A percentile compares a stretch with the other conserved stretches of the same genome.
Evolutionary conservation across 2,113 vertebrate genomes (phyloP).

Genomic region (Ctenomys sociabilis): DNA sequence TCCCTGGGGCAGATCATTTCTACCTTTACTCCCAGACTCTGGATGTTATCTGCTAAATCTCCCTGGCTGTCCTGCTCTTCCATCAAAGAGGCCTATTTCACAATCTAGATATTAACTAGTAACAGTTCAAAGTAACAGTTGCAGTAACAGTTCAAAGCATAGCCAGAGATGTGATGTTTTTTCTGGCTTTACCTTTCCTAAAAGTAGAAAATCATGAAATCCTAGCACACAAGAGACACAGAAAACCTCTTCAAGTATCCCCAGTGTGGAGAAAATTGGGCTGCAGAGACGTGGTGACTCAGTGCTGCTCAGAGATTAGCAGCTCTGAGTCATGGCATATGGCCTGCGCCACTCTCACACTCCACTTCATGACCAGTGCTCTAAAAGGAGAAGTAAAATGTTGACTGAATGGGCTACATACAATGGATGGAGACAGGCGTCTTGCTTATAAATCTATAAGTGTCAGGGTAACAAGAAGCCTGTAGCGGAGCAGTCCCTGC

Average conservation of each 20-base stretch:
- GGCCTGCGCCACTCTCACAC: not conserved
- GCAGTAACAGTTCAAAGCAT: not conserved
- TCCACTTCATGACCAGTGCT: not conserved
- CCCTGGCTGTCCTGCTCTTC: not conserved
- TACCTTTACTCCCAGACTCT: not conserved
- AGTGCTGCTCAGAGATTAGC: not conserved
- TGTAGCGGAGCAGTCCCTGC: not conserved
- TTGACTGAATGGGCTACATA: not conserved
- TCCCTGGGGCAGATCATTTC: not conserved
- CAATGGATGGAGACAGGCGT: not conserved
- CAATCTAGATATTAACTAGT: not conserved
- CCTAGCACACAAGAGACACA: not conserved
- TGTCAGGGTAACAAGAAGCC: not conserved
- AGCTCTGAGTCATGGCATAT: slow-evolving; percentile 17
- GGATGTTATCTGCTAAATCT: not conserved
- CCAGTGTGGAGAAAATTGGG: not conserved
- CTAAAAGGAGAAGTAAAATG: not conserved
- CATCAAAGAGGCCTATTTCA: not conserved
- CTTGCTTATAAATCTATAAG: not conserved
- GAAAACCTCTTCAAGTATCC: not conserved
- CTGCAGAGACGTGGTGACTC: not conserved
- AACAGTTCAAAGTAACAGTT: not conserved
- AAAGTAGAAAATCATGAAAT: slow-evolving; percentile 12
- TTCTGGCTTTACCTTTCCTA: not conserved
- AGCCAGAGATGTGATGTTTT: not conserved